phyloP scores from a whole-genome alignment of 2,797 vertebrate genomes.

The Melanotaenia maccullochi region DNA sequence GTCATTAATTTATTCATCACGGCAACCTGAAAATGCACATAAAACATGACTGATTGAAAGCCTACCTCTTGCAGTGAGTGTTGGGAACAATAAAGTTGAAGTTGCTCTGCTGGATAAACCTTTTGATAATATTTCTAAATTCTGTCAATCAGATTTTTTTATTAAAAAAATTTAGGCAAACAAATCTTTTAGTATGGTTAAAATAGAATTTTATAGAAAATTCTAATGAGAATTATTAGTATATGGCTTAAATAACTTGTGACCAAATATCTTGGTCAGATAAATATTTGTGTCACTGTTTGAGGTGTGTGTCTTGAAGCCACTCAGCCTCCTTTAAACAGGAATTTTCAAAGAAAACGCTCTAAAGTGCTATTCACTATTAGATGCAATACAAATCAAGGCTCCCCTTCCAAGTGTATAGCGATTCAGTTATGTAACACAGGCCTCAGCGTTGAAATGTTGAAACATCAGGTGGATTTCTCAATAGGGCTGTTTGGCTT shows the following conservation, averaged over 20 bases:
- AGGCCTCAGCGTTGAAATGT: conserved; percentile 31
- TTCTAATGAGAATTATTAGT: no score
- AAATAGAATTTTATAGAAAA: no score
- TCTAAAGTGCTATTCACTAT: conserved; percentile 8
- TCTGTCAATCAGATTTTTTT: neutral
- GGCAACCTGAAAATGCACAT: no score
- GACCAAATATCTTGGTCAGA: neutral
- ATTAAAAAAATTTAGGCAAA: neutral
- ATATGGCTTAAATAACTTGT: neutral
- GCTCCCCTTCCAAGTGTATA: conserved; percentile 39
- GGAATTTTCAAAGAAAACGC: conserved; percentile 36
- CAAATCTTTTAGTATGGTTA: neutral
- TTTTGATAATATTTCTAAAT: neutral
- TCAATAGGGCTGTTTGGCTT: conserved; percentile 32
- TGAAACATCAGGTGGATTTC: conserved; percentile 64
- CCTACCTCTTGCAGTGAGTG: neutral
- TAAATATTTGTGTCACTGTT: neutral
- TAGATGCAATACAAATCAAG: conserved; percentile 44
- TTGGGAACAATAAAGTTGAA: neutral
- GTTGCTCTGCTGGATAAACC: neutral
- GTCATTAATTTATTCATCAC: no score
- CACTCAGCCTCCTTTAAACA: conserved; percentile 25
- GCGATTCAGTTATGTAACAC: conserved; percentile 44
- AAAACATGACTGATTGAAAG: no score
- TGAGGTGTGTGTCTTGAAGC: neutral